These are phyloP conservation scores for Characodon lateralis DNA, from an alignment of 2,797 vertebrate species.

Conservation along the genomic window DNA sequence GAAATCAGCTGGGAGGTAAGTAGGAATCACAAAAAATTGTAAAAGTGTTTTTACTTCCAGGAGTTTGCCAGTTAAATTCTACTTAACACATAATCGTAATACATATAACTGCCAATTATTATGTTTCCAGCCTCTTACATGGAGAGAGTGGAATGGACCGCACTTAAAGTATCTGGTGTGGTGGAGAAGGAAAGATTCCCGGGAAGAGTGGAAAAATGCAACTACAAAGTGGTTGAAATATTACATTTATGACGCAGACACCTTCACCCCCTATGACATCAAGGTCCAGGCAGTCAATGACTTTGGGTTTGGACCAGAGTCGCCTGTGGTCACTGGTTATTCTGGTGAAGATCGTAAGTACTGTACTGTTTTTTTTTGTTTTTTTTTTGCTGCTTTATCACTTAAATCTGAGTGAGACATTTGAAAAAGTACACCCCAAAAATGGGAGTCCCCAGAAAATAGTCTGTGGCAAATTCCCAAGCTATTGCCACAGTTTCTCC, in stretches of 20 bases:
- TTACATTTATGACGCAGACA: slow-evolving; percentile 91
- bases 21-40: neutral
- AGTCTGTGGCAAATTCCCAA: neutral
- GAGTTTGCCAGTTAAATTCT: neutral
- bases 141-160: slow-evolving; percentile 92
- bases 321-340: slow-evolving; percentile 88
- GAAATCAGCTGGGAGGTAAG: slow-evolving; percentile 97
- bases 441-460: neutral
- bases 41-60: slow-evolving; percentile 1
- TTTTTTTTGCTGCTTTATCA: neutral
- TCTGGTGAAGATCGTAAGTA: slow-evolving; percentile 98
- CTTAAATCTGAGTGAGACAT: neutral
- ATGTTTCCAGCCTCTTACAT: slow-evolving; percentile 75
- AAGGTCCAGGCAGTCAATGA: slow-evolving; percentile 95
- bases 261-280: slow-evolving; percentile 95
- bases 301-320: slow-evolving; percentile 92
- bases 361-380: neutral
- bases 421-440: neutral
- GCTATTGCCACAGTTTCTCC: neutral
- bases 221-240: slow-evolving; percentile 88
- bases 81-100: neutral
- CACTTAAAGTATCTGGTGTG: slow-evolving; percentile 93
- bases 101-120: neutral
- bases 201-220: slow-evolving; percentile 92
- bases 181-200: slow-evolving; percentile 89